A percentile compares a stretch with the other conserved stretches of the same genome.
These are phyloP conservation scores for Oreamnos americanus DNA, from an alignment of 2,113 vertebrate genomes.

Conservation along the genomic window DNA sequence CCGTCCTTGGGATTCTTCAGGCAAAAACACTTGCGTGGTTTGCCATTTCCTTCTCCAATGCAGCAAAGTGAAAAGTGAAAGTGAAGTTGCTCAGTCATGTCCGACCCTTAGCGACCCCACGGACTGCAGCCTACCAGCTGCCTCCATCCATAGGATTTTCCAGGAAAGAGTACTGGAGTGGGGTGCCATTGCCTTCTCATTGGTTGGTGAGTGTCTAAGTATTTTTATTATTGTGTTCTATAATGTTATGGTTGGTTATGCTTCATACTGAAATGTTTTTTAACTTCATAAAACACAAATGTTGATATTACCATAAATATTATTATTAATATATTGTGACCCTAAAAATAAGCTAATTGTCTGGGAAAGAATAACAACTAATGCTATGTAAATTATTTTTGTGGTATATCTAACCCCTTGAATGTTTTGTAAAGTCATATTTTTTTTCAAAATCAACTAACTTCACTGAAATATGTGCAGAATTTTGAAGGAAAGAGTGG, in stretches of 20 bases:
- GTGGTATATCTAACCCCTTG: not conserved
- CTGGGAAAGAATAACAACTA: not conserved
- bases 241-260: not conserved
- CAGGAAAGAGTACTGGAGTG: not conserved
- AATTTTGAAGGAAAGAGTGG: not conserved
- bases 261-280: not conserved
- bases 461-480: not conserved
- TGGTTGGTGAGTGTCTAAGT: not conserved
- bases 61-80: not conserved
- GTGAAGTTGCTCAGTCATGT: not conserved
- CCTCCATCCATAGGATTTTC: not conserved
- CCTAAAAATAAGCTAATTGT: not conserved
- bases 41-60: not conserved
- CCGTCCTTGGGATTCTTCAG: accelerated
- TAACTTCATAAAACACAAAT: not conserved
- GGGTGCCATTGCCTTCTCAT: not conserved
- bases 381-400: not conserved
- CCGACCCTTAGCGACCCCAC: accelerated
- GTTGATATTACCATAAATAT: not conserved
- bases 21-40: not conserved
- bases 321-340: not conserved
- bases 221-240: not conserved
- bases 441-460: not conserved
- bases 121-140: not conserved
- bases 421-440: not conserved